Percentiles rank a stretch among this genome's conserved stretches.
phyloP scores from a whole-genome alignment of 2,797 vertebrate species.

The Siniperca scherzeri region DNA sequence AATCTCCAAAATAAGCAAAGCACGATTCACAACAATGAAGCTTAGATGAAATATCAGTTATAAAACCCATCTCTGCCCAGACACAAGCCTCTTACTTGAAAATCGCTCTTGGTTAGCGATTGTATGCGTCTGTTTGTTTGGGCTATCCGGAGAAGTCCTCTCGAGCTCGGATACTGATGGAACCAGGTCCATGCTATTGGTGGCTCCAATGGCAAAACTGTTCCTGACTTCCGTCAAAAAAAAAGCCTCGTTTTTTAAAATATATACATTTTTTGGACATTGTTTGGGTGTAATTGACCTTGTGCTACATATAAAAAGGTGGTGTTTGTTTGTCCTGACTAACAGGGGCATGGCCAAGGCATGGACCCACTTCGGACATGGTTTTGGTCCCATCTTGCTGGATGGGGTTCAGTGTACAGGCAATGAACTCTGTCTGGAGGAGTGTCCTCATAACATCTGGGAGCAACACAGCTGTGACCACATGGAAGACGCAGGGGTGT shows the following conservation, averaged over 20 bases:
- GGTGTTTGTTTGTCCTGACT: slow-evolving; percentile 36
- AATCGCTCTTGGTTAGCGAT: too few species aligned
- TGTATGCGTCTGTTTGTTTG: too few species aligned
- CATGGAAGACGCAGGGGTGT: slow-evolving; percentile 89
- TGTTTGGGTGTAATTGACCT: not conserved
- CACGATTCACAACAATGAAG: too few species aligned
- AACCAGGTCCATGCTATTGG: too few species aligned
- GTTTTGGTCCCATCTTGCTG: slow-evolving; percentile 88
- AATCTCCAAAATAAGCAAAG: too few species aligned
- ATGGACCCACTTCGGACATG: slow-evolving; percentile 85
- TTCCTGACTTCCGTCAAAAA: too few species aligned
- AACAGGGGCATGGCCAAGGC: slow-evolving; percentile 87
- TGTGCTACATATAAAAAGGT: not conserved
- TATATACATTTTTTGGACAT: not conserved
- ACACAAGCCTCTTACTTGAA: too few species aligned
- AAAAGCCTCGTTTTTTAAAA: not conserved
- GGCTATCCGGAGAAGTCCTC: too few species aligned
- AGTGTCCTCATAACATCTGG: slow-evolving; percentile 90
- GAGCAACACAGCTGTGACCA: slow-evolving; percentile 91
- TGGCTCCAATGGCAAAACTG: too few species aligned
- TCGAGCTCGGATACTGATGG: too few species aligned
- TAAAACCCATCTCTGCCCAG: too few species aligned
- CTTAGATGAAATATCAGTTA: too few species aligned
- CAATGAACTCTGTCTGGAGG: slow-evolving; percentile 91
- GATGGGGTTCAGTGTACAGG: slow-evolving; percentile 90